phyloP scores from a whole-genome alignment of 2,888 invertebrate species.

The Ochropacha duplaris region DNA sequence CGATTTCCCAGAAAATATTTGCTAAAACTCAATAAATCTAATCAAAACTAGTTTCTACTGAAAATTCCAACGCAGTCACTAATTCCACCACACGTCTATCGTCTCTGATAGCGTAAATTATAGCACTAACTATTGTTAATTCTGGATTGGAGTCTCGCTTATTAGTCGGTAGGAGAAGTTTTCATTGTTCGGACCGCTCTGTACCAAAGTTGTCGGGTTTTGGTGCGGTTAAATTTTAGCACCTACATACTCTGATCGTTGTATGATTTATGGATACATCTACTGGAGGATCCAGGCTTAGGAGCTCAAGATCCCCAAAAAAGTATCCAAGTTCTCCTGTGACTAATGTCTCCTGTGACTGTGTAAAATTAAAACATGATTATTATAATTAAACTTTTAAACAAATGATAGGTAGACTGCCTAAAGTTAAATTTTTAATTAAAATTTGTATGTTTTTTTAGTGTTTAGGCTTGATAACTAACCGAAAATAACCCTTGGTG shows the following conservation, averaged over 20 bases:
- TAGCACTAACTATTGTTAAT: constrained; percentile 40
- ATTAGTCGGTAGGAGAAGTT: constrained; percentile 24
- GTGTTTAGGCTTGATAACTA: too few species aligned
- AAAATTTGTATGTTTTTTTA: too few species aligned
- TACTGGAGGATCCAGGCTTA: not conserved
- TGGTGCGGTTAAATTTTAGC: constrained; percentile 16
- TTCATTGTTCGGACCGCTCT: constrained; percentile 17
- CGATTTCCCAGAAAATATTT: not conserved
- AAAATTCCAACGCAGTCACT: not conserved
- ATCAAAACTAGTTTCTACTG: not conserved
- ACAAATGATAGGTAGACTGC: too few species aligned
- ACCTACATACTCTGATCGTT: constrained; percentile 6
- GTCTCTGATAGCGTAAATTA: constrained; percentile 26
- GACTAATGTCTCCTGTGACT: too few species aligned
- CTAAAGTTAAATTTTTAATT: too few species aligned
- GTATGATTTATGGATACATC: constrained; percentile 4
- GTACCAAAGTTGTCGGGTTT: constrained; percentile 11
- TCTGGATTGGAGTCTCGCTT: constrained; percentile 27
- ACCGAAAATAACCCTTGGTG: too few species aligned
- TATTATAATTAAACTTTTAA: too few species aligned
- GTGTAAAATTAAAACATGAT: too few species aligned
- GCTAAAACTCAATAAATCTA: not conserved
- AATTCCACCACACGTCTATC: constrained; percentile 9
- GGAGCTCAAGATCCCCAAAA: too few species aligned
- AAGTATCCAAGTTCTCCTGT: too few species aligned